Conservation (phyloP, 2,113 vertebrate species). For the Otus sunia region DNA sequence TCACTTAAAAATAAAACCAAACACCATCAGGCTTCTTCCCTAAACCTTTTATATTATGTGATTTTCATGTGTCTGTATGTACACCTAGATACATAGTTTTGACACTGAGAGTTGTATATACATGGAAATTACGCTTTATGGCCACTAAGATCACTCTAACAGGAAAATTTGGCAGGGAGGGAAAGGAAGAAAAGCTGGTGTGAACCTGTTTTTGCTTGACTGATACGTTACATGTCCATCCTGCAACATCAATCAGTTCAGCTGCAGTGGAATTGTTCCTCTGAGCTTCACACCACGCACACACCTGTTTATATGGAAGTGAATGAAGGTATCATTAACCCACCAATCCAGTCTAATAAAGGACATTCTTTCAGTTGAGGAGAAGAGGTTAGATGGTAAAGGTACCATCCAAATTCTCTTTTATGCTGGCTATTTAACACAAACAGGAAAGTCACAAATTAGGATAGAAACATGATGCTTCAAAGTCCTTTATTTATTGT, state of each 20-base stretch:
- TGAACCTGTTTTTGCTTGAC: background rate
- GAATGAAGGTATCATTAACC: background rate
- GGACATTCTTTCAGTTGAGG: background rate
- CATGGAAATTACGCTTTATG: background rate
- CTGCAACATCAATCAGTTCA: background rate
- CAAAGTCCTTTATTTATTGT: slow-evolving; percentile 50
- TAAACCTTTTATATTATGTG: background rate
- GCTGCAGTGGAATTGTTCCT: background rate
- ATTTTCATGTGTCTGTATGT: background rate
- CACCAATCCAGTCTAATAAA: background rate
- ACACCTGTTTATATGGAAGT: background rate
- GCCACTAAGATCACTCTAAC: background rate
- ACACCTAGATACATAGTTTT: background rate
- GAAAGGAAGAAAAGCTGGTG: background rate
- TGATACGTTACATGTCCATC: background rate
- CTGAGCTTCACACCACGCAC: background rate
- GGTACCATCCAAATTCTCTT: background rate
- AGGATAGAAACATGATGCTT: slow-evolving; percentile 49
- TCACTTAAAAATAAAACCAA: background rate
- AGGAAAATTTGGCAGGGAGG: background rate
- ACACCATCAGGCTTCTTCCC: background rate
- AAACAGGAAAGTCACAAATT: slow-evolving; percentile 58
- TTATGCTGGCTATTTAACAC: background rate
- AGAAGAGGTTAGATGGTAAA: background rate
- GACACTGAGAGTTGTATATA: background rate